phyloP scores from a whole-genome alignment of 1,140 invertebrate species.

The Achatina immaculata region DNA sequence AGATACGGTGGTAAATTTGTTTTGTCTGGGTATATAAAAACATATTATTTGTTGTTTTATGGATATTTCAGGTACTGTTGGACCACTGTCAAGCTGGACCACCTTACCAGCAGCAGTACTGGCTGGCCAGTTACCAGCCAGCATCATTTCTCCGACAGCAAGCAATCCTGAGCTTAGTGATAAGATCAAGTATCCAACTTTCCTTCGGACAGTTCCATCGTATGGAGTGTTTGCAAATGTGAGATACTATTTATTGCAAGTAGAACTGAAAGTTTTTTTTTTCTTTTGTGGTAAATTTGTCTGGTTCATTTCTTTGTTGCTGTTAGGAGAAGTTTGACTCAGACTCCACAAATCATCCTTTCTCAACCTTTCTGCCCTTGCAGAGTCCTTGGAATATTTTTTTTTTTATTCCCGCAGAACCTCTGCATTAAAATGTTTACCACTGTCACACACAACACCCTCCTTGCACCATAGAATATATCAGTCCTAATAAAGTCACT shows the following conservation, averaged over 20 bases:
- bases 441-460: too few species aligned
- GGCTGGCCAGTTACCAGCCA: not conserved
- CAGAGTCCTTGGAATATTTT: not conserved
- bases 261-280: too few species aligned
- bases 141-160: conserved; percentile 20
- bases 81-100: conserved; percentile 13
- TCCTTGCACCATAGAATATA: too few species aligned
- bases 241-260: not conserved
- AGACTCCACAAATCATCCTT: too few species aligned
- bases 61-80: conserved; percentile 22
- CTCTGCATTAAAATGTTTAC: too few species aligned
- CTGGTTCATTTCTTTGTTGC: not conserved
- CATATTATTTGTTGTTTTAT: too few species aligned
- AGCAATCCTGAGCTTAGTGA: not conserved
- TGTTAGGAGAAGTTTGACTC: not conserved
- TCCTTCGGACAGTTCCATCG: conserved; percentile 23
- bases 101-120: not conserved
- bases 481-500: too few species aligned
- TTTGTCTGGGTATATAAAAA: too few species aligned
- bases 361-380: too few species aligned
- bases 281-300: not conserved
- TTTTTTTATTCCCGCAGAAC: too few species aligned
- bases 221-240: conserved; percentile 15
- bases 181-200: conserved; percentile 27
- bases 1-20: too few species aligned